A percentile compares a stretch with the other conserved stretches of the same genome.
These are phyloP conservation scores for Festucalex cinctus DNA, from an alignment of 2,113 vertebrate genomes.

Conservation along the genomic window DNA sequence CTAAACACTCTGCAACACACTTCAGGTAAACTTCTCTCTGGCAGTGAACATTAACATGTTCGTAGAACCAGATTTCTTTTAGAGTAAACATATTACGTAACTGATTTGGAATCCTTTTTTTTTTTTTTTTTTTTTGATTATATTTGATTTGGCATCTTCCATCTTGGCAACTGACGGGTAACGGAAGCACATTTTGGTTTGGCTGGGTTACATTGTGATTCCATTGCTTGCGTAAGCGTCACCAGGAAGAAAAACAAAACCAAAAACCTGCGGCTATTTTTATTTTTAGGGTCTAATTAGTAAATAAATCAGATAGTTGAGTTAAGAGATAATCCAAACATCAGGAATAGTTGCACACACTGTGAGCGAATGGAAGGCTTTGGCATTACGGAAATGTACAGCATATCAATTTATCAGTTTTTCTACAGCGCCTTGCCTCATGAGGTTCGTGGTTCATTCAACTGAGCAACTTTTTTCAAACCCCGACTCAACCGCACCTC, in stretches of 20 bases:
- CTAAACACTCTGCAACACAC: neutral
- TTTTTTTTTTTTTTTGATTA: neutral
- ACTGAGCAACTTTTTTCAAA: neutral
- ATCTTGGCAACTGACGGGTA: neutral
- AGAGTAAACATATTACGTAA: no score
- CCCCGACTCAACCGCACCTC: conserved; percentile 12
- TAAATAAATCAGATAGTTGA: neutral
- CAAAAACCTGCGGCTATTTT: neutral
- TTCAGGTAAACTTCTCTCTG: no score
- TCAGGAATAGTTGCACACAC: neutral
- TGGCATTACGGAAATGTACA: neutral
- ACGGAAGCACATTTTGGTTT: neutral
- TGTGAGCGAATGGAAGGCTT: neutral
- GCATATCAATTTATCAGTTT: no score
- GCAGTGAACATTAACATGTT: no score
- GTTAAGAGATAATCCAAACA: neutral
- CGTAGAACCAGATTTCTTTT: neutral
- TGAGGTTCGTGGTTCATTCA: neutral
- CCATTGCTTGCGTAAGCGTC: neutral
- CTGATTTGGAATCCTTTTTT: neutral
- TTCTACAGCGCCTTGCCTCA: no score
- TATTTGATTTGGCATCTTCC: neutral
- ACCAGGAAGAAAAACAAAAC: neutral
- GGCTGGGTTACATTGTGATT: neutral
- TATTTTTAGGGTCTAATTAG: neutral